phyloP scores from a whole-genome alignment of 2,113 vertebrate species.

The Pygoscelis adeliae region DNA sequence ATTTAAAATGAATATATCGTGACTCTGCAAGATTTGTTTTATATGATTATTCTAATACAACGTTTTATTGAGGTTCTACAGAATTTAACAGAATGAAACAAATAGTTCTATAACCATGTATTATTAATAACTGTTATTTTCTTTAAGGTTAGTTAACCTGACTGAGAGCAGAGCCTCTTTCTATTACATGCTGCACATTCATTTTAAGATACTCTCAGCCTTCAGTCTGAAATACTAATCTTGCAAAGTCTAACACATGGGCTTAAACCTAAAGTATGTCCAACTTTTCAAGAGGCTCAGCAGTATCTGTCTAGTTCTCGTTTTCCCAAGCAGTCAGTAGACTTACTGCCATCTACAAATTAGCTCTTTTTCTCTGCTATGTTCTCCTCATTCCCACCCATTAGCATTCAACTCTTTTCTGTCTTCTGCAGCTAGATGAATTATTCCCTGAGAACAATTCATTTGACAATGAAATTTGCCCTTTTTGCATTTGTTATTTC shows the following conservation, averaged over 20 bases:
- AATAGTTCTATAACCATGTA: not conserved
- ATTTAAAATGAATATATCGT: not conserved
- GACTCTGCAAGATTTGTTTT: not conserved
- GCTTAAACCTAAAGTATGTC: not conserved
- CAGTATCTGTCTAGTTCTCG: not conserved
- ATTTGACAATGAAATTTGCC: slow-evolving; percentile 38
- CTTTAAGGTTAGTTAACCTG: not conserved
- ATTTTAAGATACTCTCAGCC: not conserved
- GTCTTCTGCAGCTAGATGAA: slow-evolving; percentile 22
- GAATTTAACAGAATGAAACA: not conserved
- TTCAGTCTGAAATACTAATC: not conserved
- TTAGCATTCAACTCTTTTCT: slow-evolving; percentile 13
- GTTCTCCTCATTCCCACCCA: not conserved
- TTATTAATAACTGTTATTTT: slow-evolving; percentile 13
- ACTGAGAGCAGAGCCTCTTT: not conserved
- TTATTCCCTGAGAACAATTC: slow-evolving; percentile 42
- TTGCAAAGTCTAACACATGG: not conserved
- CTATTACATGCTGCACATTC: not conserved
- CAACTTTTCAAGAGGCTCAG: not conserved
- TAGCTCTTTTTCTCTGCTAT: not conserved
- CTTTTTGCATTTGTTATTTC: slow-evolving; percentile 49
- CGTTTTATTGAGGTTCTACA: not conserved
- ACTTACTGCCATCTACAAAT: not conserved
- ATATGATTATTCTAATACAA: not conserved
- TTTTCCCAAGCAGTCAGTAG: not conserved